Conservation (phyloP, 2,113 vertebrate genomes). For the Oxygymnocypris stewartii region DNA sequence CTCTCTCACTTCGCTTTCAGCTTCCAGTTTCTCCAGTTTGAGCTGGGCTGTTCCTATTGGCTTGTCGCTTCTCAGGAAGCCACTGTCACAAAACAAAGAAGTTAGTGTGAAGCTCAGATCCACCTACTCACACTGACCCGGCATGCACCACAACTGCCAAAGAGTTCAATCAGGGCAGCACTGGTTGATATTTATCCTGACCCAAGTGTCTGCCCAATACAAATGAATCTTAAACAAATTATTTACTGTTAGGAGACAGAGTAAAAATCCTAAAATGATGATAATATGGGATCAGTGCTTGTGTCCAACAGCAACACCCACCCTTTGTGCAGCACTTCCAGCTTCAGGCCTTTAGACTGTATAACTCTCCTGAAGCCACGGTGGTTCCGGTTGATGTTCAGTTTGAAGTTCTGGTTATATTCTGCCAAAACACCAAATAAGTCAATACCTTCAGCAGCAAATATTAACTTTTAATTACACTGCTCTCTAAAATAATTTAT, state of each 20-base stretch:
- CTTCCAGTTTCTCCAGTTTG: conserved; percentile 92
- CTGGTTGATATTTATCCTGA: background rate
- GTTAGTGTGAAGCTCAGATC: conserved; percentile 17
- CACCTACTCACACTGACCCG: conserved; percentile 17
- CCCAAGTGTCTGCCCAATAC: background rate
- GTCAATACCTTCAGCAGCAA: background rate
- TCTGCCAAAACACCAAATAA: conserved; percentile 68
- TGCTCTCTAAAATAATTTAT: background rate
- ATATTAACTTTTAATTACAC: background rate
- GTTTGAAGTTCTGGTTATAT: conserved; percentile 90
- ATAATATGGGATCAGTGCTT: too few relatives aligned
- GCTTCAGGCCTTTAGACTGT: conserved; percentile 90
- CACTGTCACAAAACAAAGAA: conserved; percentile 70
- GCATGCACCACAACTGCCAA: background rate
- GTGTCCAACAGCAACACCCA: conserved; percentile 65
- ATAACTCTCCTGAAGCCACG: conserved; percentile 87
- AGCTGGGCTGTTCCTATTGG: conserved; percentile 86
- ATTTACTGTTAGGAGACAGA: background rate
- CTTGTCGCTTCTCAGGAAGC: conserved; percentile 95
- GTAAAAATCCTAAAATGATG: background rate
- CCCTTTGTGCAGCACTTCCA: conserved; percentile 97
- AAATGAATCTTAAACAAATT: background rate
- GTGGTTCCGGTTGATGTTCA: conserved; percentile 93
- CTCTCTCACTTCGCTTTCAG: conserved; percentile 91
- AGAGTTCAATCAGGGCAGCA: conserved; percentile 10